Conservation (phyloP, 2,113 vertebrate genomes). For the Casuarius casuarius region DNA sequence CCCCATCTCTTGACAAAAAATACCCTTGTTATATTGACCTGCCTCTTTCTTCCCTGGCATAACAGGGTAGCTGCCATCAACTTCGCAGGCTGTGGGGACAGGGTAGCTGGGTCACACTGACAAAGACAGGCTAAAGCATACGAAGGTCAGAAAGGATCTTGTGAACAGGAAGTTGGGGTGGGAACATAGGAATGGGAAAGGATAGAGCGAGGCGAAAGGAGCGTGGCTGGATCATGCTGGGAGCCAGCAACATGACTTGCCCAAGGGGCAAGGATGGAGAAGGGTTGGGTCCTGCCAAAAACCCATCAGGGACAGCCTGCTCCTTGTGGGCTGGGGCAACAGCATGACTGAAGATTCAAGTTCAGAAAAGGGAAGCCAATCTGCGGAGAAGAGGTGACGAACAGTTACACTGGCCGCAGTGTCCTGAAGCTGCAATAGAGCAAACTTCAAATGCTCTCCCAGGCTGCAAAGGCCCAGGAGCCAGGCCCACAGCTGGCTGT, state of each 20-base stretch:
- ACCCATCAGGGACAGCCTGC: not conserved
- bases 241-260: not conserved
- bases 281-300: not conserved
- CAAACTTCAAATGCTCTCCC: not conserved
- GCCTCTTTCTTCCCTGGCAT: not conserved
- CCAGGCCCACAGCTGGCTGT: no score
- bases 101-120: not conserved
- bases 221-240: not conserved
- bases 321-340: not conserved
- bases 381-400: not conserved
- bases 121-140: not conserved
- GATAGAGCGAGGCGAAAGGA: not conserved
- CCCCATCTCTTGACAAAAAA: not conserved
- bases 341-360: not conserved
- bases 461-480: not conserved
- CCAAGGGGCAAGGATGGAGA: not conserved
- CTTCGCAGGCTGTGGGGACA: not conserved
- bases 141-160: not conserved
- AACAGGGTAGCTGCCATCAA: not conserved
- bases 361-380: not conserved
- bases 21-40: rapidly evolving
- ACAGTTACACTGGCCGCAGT: not conserved
- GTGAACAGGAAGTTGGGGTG: not conserved
- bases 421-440: not conserved
- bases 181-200: not conserved